A percentile compares a stretch with the other conserved stretches of the same genome.
Conservation (phyloP, 2,113 vertebrate species). For the Suncus etruscus region DNA sequence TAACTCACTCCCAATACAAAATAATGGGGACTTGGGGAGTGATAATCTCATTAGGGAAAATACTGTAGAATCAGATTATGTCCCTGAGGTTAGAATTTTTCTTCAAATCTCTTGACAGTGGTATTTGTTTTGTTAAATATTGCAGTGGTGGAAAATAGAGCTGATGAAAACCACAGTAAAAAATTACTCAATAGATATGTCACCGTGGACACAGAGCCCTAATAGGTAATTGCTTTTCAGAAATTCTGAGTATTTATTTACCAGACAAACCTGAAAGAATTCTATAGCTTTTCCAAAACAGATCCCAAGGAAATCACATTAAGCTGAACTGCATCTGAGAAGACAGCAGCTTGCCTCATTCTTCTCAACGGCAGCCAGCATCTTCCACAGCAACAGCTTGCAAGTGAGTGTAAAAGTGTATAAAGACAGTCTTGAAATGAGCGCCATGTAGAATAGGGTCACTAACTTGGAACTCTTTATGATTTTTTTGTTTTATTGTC, state of each 20-base stretch:
- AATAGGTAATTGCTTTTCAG: not conserved
- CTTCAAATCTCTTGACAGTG: constrained; percentile 62
- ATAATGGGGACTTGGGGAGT: constrained; percentile 53
- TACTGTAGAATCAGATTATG: constrained; percentile 7
- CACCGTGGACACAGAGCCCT: not conserved
- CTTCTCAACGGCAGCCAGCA: not conserved
- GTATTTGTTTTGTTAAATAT: not conserved
- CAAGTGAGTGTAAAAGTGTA: constrained; percentile 35
- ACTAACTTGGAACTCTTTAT: not conserved
- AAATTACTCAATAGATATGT: not conserved
- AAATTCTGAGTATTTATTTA: not conserved
- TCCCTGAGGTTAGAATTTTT: constrained; percentile 57
- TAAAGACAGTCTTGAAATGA: not conserved
- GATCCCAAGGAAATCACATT: not conserved
- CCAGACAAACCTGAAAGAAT: not conserved
- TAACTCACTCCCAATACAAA: constrained; percentile 49
- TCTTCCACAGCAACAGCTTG: not conserved
- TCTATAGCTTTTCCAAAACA: not conserved
- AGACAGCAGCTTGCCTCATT: not conserved
- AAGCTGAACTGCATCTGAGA: not conserved
- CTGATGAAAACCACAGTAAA: constrained; percentile 49
- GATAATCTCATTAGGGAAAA: constrained; percentile 17
- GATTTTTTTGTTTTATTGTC: not conserved
- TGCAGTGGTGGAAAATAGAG: not conserved
- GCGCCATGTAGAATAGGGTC: not conserved